Percentiles rank a stretch among this genome's conserved stretches.
phyloP scores from a whole-genome alignment of 2,797 vertebrate genomes.

The Parotocinclus haroldoi region DNA sequence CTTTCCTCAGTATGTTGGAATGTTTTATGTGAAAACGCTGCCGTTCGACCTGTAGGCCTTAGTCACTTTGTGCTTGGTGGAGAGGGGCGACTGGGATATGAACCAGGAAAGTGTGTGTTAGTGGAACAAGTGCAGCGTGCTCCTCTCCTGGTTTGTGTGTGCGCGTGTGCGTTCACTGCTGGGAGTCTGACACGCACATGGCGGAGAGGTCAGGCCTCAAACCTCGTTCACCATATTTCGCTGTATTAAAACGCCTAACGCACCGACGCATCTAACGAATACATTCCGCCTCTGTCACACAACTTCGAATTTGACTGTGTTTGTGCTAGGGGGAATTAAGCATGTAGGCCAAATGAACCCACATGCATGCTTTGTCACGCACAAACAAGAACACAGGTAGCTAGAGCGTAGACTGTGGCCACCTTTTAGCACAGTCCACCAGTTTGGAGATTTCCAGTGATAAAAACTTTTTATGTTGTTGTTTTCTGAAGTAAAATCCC shows the following conservation, averaged over 20 bases:
- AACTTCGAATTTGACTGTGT: too few species aligned
- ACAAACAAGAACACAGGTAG: neutral
- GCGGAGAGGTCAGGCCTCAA: neutral
- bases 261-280: too few species aligned
- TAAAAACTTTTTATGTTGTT: too few species aligned
- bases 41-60: too few species aligned
- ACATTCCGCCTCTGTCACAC: too few species aligned
- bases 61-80: neutral
- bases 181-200: neutral
- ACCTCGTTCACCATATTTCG: too few species aligned
- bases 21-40: too few species aligned
- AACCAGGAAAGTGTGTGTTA: conserved; percentile 68
- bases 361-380: neutral
- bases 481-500: too few species aligned
- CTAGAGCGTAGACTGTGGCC: neutral
- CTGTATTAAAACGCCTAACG: too few species aligned
- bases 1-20: too few species aligned
- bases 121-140: conserved; percentile 64
- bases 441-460: too few species aligned
- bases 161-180: conserved; percentile 6
- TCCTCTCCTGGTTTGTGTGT: conserved; percentile 14
- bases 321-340: neutral
- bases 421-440: too few species aligned
- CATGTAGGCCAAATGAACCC: neutral
- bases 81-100: conserved; percentile 1